Base-by-base conservation (phyloP, 2,113 vertebrate genomes). In the Nesogale talazaci region DNA sequence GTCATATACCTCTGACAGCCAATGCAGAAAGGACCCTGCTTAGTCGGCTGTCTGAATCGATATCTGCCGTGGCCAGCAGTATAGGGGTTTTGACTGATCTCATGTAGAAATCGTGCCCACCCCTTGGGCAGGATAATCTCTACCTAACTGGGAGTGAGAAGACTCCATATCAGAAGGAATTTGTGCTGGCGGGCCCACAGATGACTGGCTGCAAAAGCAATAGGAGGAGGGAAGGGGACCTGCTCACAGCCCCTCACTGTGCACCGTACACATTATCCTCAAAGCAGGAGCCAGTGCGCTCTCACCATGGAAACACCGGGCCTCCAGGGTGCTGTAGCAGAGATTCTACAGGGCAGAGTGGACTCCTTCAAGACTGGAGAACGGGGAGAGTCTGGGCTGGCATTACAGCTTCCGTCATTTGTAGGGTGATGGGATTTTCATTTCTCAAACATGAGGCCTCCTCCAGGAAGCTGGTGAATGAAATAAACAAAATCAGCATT, bases 401-500 rank as follows among this genome's bases (percentile, higher is more conserved):
- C n/a, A 12, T 76, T 34, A 20, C 8, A 83, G 31, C 16, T 16
- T 65, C 69, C 14, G 22, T 34, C 46, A 20, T 72, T 27, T n/a
- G 10, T 19, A 77, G 4, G 56, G 27, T 4, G 19, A 67, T 34
- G 36, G 69, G 52, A 65, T 38, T 86, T 72, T 42, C 22, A 75
- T 14, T 23, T 27, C 72, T 25, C 38, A 76, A 42, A 16, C 38
- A 42, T 29, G 25, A 38, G 22, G 72, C 85, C 79, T 86, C 16
- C 40, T 34, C 25, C 25, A 46, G 34, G n/a, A 59, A 91, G 20
- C 20, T 70, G 77, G 65, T 67, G 65, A 8, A 17, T 59, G 16
- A 91, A 67, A 91, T 76, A 81, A 88, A 76, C 25, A 86, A 65
- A 82, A 82, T 56, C 42, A 65, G 42, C 57, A 22, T 83, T 67